Evolutionary conservation across 1,140 invertebrate genomes (phyloP).

Genomic region (Cotesia vestalis): DNA sequence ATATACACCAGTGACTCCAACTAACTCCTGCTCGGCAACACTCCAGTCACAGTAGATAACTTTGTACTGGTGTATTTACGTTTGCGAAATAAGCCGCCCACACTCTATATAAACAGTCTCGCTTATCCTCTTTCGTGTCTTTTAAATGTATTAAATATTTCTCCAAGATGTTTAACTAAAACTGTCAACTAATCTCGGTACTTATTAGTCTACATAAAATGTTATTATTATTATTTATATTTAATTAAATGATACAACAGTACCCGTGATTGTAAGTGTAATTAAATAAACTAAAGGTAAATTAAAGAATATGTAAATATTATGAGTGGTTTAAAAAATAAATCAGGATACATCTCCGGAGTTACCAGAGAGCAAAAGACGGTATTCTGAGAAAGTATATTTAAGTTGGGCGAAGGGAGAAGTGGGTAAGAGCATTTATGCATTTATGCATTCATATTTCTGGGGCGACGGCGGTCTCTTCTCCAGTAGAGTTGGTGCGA

Average conservation of each 20-base stretch:
- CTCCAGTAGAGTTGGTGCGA: slow-evolving; percentile 43
- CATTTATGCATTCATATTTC: slow-evolving; percentile 69
- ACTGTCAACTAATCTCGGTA: no score
- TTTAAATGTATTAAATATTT: slow-evolving; percentile 25
- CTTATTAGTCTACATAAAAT: no score
- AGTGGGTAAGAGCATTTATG: slow-evolving; percentile 59
- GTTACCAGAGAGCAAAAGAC: background rate
- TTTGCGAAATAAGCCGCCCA: slow-evolving; percentile 20
- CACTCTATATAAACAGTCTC: slow-evolving; percentile 22
- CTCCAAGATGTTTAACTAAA: background rate
- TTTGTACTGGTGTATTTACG: slow-evolving; percentile 26
- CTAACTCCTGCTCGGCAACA: slow-evolving; percentile 13
- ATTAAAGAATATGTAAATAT: no score
- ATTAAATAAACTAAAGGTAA: no score
- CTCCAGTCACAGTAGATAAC: slow-evolving; percentile 24
- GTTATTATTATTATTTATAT: no score
- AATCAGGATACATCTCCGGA: no score
- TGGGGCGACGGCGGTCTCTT: slow-evolving; percentile 55
- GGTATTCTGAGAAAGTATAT: slow-evolving; percentile 19
- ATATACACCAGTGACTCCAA: slow-evolving; percentile 1
- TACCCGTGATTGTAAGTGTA: no score
- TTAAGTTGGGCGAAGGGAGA: no score
- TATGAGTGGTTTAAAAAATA: no score
- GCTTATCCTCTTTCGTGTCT: slow-evolving; percentile 14
- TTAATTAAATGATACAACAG: no score